These are phyloP conservation scores for Chrysolina oricalcia DNA, from an alignment of 2,888 invertebrate genomes.

Conservation along the genomic window DNA sequence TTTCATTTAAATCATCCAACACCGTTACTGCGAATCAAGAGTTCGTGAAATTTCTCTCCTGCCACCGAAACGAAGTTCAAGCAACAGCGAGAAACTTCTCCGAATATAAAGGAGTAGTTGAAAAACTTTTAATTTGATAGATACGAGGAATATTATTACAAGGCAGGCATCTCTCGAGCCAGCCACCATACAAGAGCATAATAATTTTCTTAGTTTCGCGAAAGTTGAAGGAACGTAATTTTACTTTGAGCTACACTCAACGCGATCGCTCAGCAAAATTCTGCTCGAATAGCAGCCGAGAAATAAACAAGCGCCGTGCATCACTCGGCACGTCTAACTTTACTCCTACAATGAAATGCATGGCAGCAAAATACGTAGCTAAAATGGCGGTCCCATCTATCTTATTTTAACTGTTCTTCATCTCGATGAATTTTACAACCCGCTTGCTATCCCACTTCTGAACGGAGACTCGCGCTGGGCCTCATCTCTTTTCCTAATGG, in stretches of 20 bases:
- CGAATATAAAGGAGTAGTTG: conserved; percentile 44
- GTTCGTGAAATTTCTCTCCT: conserved; percentile 15
- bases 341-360: conserved; percentile 68
- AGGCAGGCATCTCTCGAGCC: conserved; percentile 53
- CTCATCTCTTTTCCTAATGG: conserved; percentile 38
- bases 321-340: conserved; percentile 52
- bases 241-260: conserved; percentile 69
- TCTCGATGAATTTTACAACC: conserved; percentile 64
- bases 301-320: conserved; percentile 48
- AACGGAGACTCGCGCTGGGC: background rate
- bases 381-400: conserved; percentile 70
- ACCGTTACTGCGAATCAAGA: conserved; percentile 4
- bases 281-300: conserved; percentile 41
- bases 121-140: conserved; percentile 53
- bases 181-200: conserved; percentile 62
- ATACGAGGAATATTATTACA: conserved; percentile 49
- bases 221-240: conserved; percentile 70
- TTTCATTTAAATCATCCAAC: background rate
- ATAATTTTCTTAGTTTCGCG: conserved; percentile 70
- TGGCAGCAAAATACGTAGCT: conserved; percentile 68
- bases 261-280: conserved; percentile 59
- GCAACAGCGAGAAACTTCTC: conserved; percentile 41
- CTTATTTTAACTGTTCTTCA: conserved; percentile 70
- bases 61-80: conserved; percentile 32
- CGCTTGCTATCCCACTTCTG: conserved; percentile 40